Evolutionary conservation across 2,113 vertebrate genomes (phyloP), one percentile per base, ranked within the genome.

Genomic region (Picathartes gymnocephalus): DNA sequence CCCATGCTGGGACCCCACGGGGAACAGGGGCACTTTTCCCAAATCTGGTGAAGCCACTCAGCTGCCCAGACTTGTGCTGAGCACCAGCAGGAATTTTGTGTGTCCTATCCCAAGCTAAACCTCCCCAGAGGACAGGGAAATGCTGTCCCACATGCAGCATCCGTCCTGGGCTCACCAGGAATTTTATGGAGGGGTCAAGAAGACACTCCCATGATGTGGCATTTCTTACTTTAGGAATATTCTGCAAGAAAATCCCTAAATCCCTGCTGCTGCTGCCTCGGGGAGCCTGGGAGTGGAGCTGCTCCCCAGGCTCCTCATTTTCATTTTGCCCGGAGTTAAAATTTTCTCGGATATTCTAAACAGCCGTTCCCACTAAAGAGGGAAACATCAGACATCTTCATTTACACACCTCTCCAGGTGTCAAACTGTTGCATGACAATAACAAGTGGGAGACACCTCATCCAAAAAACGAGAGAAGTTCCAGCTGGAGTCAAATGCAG

Each of bases 371-470:
- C 4, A 2, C 66, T 85, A 64, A 44, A 84, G 54, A 95, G 68
- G 14, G 7, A 71, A 95, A 82, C 82, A 92, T 90, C 96, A 88
- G 91, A 82, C 91, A 56, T 56, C 88, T 93, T 79, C 50, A 92
- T 92, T 82, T 56, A 18, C 48, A 20, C 79, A 1, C 69, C 4
- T 47, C 93, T 95, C 79, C 80, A 93, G 94, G 93, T 90, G 91
- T 80, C 86, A 88, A 90, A 93, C 94, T 94, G 94, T 93, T 95
- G 94, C 74, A 3, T 79, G 70, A 88, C 79, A 39, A 48, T 28
- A 92, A 80, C 74, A 76, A 90, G 94, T 56, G 82, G 91, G 88
- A 93, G 91, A 84, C 57, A 56, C 82, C 40, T 51, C 82, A 19
- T 70, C n/a, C 28, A 20, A 64, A 84, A 61, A 76, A 57, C 28